Conservation (phyloP, 2,797 vertebrate species). For the Tauraco hartlaubi region DNA sequence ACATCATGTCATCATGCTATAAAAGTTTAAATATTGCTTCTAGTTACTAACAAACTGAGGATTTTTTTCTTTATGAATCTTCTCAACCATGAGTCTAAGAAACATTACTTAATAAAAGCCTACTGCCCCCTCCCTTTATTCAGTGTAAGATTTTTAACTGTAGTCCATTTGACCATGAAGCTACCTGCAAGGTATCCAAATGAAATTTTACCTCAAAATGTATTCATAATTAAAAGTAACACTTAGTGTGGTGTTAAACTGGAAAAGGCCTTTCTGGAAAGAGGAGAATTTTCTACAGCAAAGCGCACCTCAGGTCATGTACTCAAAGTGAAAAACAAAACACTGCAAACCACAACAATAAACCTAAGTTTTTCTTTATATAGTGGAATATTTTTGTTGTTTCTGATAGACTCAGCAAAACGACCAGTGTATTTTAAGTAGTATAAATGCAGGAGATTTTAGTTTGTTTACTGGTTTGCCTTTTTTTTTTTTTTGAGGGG, state of each 20-base stretch:
- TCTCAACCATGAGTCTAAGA: background rate
- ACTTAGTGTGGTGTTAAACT: background rate
- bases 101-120: background rate
- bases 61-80: background rate
- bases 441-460: background rate
- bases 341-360: conserved; percentile 1
- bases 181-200: conserved; percentile 13
- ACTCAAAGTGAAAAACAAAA: background rate
- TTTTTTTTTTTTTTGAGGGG: too few species aligned
- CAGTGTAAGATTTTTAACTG: background rate
- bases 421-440: background rate
- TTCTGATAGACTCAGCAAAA: background rate
- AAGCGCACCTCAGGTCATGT: background rate
- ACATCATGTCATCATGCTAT: background rate
- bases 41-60: background rate
- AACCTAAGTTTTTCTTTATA: background rate
- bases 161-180: background rate
- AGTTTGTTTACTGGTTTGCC: background rate
- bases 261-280: background rate
- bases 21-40: background rate
- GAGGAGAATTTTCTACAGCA: conserved; percentile 1
- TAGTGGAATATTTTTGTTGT: background rate
- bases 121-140: background rate
- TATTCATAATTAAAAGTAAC: conserved; percentile 4
- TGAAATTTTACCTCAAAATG: conserved; percentile 8